Evolutionary conservation across 1,140 invertebrate species (phyloP).

Genomic region (Uloborus diversus): DNA sequence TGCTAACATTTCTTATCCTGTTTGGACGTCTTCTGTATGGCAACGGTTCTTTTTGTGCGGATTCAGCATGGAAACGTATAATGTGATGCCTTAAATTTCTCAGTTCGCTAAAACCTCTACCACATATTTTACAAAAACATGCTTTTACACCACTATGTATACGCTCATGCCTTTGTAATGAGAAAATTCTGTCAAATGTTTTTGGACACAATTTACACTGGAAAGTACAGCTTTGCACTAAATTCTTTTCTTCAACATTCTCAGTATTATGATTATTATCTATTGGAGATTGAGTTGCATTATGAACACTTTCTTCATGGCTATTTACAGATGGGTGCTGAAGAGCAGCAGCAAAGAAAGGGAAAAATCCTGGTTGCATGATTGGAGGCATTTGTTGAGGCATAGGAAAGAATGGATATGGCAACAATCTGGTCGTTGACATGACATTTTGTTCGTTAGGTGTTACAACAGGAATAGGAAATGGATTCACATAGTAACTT

Average conservation of each 20-base stretch:
- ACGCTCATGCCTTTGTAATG: conserved; percentile 65
- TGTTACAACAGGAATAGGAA: conserved; percentile 46
- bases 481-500: conserved; percentile 53
- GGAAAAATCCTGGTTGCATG: conserved; percentile 51
- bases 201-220: conserved; percentile 67
- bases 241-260: conserved; percentile 36
- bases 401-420: conserved; percentile 54
- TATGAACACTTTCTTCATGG: conserved; percentile 19
- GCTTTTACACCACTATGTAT: conserved; percentile 66
- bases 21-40: conserved; percentile 58
- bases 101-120: conserved; percentile 67
- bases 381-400: conserved; percentile 48
- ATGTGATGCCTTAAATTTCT: conserved; percentile 68
- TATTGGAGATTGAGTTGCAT: neutral
- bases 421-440: conserved; percentile 25
- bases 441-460: conserved; percentile 45
- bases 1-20: conserved; percentile 41
- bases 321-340: conserved; percentile 31
- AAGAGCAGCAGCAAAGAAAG: conserved; percentile 47
- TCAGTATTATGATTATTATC: neutral
- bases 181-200: conserved; percentile 70
- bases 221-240: conserved; percentile 29
- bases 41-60: conserved; percentile 62
- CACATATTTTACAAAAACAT: conserved; percentile 67
- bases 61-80: conserved; percentile 65